These are phyloP conservation scores for Calliphora vicina DNA, from an alignment of 1,140 invertebrate species.

Conservation along the genomic window DNA sequence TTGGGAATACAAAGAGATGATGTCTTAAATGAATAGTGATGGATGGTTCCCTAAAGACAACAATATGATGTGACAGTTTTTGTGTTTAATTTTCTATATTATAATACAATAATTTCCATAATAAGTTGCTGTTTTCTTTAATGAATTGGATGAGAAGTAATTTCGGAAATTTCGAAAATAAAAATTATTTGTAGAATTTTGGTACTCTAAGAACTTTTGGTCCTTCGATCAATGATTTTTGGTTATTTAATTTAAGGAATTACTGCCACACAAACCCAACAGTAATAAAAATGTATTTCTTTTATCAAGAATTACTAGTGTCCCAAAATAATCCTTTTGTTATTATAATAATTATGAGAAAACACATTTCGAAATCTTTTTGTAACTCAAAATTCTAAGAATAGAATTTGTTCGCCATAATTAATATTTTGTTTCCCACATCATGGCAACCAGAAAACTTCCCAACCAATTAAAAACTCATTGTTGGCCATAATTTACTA, in stretches of 20 bases:
- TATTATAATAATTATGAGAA: neutral
- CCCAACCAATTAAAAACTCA: neutral
- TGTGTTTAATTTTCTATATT: neutral
- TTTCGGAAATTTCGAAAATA: too few species aligned
- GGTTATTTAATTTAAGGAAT: too few species aligned
- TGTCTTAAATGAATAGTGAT: neutral
- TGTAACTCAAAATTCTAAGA: neutral
- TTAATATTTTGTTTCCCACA: neutral
- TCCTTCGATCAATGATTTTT: too few species aligned
- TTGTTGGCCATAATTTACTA: neutral
- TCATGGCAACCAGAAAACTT: neutral
- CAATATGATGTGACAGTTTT: conserved; percentile 8
- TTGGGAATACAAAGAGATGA: neutral
- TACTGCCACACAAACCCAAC: too few species aligned
- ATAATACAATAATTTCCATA: too few species aligned
- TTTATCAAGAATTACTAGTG: too few species aligned
- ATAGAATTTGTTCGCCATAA: neutral
- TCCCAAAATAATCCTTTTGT: neutral
- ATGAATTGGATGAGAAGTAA: too few species aligned
- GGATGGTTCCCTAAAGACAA: neutral
- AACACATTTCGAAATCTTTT: neutral
- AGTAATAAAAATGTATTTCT: too few species aligned
- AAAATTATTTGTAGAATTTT: too few species aligned
- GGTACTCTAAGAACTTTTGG: too few species aligned
- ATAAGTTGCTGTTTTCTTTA: too few species aligned